phyloP scores from a whole-genome alignment of 1,140 invertebrate genomes.

The Formica exsecta region DNA sequence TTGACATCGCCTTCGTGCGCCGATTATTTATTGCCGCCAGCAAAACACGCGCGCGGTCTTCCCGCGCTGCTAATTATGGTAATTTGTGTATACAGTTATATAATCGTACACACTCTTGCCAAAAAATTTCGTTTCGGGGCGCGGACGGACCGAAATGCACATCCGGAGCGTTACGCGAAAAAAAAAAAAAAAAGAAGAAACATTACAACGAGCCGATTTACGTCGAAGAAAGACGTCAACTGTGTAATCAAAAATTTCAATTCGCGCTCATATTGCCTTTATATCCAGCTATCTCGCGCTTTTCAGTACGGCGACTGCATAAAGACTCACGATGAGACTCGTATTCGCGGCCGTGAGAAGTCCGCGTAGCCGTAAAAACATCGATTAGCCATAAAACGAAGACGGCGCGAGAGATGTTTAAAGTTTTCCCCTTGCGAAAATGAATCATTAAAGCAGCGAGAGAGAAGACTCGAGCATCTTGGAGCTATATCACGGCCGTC shows the following conservation, averaged over 20 bases:
- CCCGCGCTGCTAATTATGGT: conserved; percentile 38
- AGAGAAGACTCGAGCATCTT: conserved; percentile 52
- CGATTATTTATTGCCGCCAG: conserved; percentile 39
- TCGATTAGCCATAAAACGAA: conserved; percentile 76
- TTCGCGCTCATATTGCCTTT: conserved; percentile 42
- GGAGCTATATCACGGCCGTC: conserved; percentile 46
- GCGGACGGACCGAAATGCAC: neutral
- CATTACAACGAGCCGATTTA: conserved; percentile 4
- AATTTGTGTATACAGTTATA: neutral
- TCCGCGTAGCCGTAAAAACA: conserved; percentile 66
- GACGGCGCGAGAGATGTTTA: conserved; percentile 64
- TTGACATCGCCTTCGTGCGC: conserved; percentile 39
- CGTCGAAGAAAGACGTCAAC: neutral
- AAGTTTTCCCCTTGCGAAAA: conserved; percentile 75
- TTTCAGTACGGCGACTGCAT: conserved; percentile 5
- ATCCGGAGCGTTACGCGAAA: neutral
- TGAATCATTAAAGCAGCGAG: conserved; percentile 74
- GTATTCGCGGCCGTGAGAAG: conserved; percentile 38
- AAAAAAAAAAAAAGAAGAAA: conserved; percentile 19
- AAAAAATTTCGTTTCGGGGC: neutral
- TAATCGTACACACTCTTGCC: neutral
- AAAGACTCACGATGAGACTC: conserved; percentile 37
- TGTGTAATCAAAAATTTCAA: conserved; percentile 19
- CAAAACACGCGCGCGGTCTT: neutral
- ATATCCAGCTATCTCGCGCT: neutral